Conservation (phyloP, 1,140 invertebrate species). For the Aphelenchoides fujianensis region DNA sequence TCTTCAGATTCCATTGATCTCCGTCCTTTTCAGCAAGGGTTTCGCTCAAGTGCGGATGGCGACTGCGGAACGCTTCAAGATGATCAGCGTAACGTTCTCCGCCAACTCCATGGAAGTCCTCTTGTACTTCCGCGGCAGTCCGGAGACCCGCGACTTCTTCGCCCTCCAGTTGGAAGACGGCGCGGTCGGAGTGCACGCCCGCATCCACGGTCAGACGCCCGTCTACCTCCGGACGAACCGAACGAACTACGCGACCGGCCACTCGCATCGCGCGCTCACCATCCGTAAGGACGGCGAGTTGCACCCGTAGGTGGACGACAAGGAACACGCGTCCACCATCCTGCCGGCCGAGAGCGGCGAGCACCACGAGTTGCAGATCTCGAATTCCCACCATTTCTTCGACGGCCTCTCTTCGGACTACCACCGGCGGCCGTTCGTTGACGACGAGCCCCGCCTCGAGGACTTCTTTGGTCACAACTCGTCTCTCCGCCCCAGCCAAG, state of each 20-base stretch:
- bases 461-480: constrained; percentile 62
- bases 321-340: constrained; percentile 35
- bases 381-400: constrained; percentile 54
- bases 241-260: constrained; percentile 52
- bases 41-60: constrained; percentile 54
- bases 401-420: constrained; percentile 56
- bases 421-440: constrained; percentile 35
- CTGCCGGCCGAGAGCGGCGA: constrained; percentile 17
- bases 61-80: constrained; percentile 49
- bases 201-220: constrained; percentile 45
- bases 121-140: constrained; percentile 60
- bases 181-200: constrained; percentile 45
- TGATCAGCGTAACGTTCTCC: constrained; percentile 53
- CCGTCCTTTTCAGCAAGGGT: constrained; percentile 47
- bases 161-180: constrained; percentile 53
- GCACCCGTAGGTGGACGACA: constrained; percentile 28
- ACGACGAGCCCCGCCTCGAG: constrained; percentile 50
- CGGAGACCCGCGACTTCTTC: constrained; percentile 50
- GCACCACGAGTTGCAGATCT: constrained; percentile 44
- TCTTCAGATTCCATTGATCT: too few species aligned
- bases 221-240: constrained; percentile 44
- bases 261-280: constrained; percentile 48
- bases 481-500: constrained; percentile 53
- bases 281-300: constrained; percentile 53
- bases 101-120: constrained; percentile 59